Evolutionary conservation across 2,888 invertebrate genomes (phyloP), one percentile per base, ranked within the genome.

Genomic region (Eumerus sabulonum): DNA sequence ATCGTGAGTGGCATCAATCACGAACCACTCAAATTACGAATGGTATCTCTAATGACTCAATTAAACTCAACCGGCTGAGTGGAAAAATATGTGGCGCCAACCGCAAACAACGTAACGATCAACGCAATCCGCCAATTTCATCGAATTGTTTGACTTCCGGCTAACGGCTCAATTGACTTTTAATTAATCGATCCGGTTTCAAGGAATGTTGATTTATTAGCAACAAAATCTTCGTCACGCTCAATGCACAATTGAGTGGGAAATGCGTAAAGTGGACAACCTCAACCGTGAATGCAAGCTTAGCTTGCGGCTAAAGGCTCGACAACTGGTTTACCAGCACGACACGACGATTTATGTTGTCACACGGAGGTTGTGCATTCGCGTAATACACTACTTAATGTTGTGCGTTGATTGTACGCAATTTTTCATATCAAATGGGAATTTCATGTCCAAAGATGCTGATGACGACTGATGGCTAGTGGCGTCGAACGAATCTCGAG

Each of bases 231-330:
- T n/a, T 27, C 27, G 27, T 27, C 7, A 27, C 27, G 27, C 27
- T 27, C 27, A 53, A 19, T 53, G 45, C 68, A 53, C 38, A 42
- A 51, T 36, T 19, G 7, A 27, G 7, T 4, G 3, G 7, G 7
- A 27, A 27, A 27, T 27, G 27, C 27, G 7, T 27, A 27, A 27
- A 63, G 45, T 18, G 44, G 74, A 68, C 48, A 76, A 59, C 70
- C 76, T 76, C 68, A 76, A 64, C 63, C 68, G 48, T 76, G 70
- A 76, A 51, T 74, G 71, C 12, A 18, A 14, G 19, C 48, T 48
- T n/a, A 12, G 64, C 54, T 64, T 9, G 45, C 4, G 64, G 64
- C 54, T 64, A 64, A 27, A 64, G 64, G 54, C 45, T 64, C 18
- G 18, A 18, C 13, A 18, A 18, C 27, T 27, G 27, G 27, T 27